A percentile compares a stretch with the other conserved stretches of the same genome.
phyloP scores from a whole-genome alignment of 2,113 vertebrate genomes.

The Perca fluviatilis region DNA sequence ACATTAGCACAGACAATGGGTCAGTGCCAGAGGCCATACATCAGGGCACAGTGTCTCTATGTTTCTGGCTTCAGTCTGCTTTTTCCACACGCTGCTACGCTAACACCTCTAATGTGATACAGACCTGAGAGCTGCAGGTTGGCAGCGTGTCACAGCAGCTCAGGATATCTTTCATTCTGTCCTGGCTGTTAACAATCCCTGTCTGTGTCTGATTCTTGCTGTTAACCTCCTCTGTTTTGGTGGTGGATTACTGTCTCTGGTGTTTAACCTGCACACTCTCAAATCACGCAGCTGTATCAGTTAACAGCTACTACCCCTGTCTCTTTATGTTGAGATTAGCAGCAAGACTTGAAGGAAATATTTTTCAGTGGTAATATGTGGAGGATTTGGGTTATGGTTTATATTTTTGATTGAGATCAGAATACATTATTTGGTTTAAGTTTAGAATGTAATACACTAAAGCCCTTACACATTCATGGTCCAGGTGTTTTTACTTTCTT shows the following conservation, averaged over 20 bases:
- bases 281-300: not conserved
- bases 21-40: slow-evolving; percentile 31
- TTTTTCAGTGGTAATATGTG: not conserved
- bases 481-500: not conserved
- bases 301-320: not conserved
- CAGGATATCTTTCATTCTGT: slow-evolving; percentile 5
- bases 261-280: slow-evolving; percentile 10
- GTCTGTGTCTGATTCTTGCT: not conserved
- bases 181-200: not conserved
- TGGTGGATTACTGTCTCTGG: slow-evolving; percentile 13
- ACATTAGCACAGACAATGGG: slow-evolving; percentile 44
- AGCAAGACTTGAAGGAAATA: too few relatives aligned
- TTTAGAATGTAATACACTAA: not conserved
- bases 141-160: slow-evolving; percentile 10
- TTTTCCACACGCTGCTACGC: not conserved
- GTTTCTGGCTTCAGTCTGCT: slow-evolving; percentile 19
- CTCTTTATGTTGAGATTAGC: not conserved
- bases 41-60: slow-evolving; percentile 29
- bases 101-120: slow-evolving; percentile 31
- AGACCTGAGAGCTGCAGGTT: slow-evolving; percentile 35
- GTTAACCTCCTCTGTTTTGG: not conserved
- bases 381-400: not conserved
- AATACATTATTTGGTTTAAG: not conserved
- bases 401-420: too few relatives aligned
- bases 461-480: not conserved